Percentiles rank a stretch among this genome's conserved stretches.
Evolutionary conservation across 2,888 invertebrate species (phyloP).

Genomic region (Aphelenchoides bicaudatus): DNA sequence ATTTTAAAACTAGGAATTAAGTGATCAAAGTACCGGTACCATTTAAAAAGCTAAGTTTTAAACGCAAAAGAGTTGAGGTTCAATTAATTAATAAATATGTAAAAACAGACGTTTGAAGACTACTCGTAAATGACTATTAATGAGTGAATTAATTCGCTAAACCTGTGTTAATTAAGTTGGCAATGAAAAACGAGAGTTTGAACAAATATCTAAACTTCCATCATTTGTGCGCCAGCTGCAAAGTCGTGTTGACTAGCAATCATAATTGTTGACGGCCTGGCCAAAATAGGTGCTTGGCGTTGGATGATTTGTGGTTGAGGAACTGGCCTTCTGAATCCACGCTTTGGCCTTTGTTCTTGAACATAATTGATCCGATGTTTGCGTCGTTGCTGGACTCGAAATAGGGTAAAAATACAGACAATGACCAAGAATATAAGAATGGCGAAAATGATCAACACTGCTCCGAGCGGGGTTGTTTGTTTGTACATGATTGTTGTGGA

Average conservation of each 20-base stretch:
- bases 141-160: no score
- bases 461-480: neutral
- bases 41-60: neutral
- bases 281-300: neutral
- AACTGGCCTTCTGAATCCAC: neutral
- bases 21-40: neutral
- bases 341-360: neutral
- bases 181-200: no score
- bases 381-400: conserved; percentile 3
- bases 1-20: neutral
- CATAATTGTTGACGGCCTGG: no score
- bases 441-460: neutral
- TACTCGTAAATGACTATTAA: no score
- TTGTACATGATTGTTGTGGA: neutral
- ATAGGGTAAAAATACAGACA: neutral
- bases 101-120: no score
- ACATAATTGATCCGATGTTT: neutral
- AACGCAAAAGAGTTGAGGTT: neutral
- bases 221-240: neutral
- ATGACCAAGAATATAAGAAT: neutral
- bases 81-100: neutral
- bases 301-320: neutral
- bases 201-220: neutral
- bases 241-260: no score
- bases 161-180: no score